phyloP scores from a whole-genome alignment of 2,113 vertebrate genomes.

The Opisthocomus hoazin region DNA sequence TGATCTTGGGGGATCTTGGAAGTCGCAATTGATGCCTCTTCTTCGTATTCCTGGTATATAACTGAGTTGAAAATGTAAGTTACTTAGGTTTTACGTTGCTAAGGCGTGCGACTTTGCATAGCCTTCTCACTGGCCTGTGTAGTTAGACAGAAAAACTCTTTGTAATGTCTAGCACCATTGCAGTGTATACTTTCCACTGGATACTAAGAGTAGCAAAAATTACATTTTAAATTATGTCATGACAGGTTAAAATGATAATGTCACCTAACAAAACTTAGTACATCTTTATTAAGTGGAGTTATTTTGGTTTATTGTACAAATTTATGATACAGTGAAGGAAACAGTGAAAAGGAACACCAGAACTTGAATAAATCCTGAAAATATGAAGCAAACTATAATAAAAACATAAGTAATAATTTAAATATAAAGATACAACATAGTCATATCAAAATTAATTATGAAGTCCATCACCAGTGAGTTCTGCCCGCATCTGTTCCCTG shows the following conservation, averaged over 20 bases:
- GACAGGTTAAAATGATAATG: neutral
- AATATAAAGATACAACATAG: neutral
- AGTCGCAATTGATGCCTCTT: neutral
- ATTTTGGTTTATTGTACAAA: neutral
- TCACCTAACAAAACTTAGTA: neutral
- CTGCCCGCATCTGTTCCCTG: neutral
- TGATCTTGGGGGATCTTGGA: neutral
- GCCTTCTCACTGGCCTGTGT: neutral
- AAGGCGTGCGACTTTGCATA: neutral
- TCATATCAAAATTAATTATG: neutral
- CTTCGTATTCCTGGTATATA: neutral
- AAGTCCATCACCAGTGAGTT: neutral
- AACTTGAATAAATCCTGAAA: neutral
- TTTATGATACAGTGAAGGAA: neutral
- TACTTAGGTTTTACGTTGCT: neutral
- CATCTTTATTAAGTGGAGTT: neutral
- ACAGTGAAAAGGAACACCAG: neutral
- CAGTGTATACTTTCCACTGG: neutral
- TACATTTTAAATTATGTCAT: neutral
- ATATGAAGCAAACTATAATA: neutral
- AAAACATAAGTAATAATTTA: neutral
- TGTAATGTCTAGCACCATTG: neutral
- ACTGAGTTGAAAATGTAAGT: neutral
- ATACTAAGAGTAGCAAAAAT: neutral
- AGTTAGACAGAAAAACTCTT: neutral